Base-by-base conservation (phyloP, 1,140 invertebrate genomes). In the Heliconius hermathena region DNA sequence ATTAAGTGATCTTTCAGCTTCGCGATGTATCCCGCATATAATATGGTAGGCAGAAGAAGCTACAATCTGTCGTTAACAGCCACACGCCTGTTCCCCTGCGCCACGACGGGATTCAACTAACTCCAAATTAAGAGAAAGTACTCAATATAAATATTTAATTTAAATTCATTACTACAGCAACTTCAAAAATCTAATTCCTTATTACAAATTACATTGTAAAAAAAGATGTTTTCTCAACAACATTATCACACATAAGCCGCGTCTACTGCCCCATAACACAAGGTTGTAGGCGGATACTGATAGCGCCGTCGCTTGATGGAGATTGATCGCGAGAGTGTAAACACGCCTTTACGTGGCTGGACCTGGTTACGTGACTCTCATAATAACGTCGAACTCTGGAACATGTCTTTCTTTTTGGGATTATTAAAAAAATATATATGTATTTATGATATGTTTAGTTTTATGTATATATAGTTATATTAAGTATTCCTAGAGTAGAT, bases 321-420 rank as follows among this genome's bases (percentile, higher is more conserved):
- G 91, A 92, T 92, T 89, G 91, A 92, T 92, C 83, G 87, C 86
- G 82, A 77, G 49, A 85, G 83, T 92, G 89, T 90, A 89, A 89
- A 92, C 89, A 90, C 84, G 85, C 86, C 89, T 88, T 87, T 84
- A 83, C 81, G 78, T 73, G 76, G 74, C 75, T 82, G 88, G 88
- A 90, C 89, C 83, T 83, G 83, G 76, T 85, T 89, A 88, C 85
- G 86, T 88, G 86, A 85, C 70, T 71, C 57, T 54, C 77, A 83
- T 82, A 81, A 71, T 49, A 78, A 81, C 75, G 73, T 74, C 71
- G 71, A 80, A 29, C 9, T 6, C 54, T 71, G n/a, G 74, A 76
- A 41, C 6, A 66, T 66, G 60, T 66, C 26, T 16, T 57, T 1
- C 13, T 1, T 26, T 5, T 66, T 29, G 60, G 22, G 0, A 1